Base-by-base conservation (phyloP, 2,113 vertebrate species). In the Otocyon megalotis region DNA sequence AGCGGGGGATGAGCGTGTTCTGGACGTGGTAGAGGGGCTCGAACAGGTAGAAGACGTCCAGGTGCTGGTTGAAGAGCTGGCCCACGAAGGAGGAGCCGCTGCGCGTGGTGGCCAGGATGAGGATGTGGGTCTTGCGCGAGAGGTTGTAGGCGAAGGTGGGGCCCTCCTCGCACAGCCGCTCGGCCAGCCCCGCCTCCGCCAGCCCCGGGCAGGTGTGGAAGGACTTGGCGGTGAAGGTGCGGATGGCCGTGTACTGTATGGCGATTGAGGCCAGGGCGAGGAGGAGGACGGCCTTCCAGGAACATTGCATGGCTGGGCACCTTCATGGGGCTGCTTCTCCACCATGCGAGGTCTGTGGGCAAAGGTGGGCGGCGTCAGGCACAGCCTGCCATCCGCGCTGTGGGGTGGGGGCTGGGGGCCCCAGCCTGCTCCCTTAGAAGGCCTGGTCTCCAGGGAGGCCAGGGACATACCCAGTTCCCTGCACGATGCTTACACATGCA, bases 201-300 rank as follows among this genome's bases (percentile, higher is more conserved):
- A 98, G 99, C 77, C 99, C 99, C 0, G 99, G 99, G 96, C 99
- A 99, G 97, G 99, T 99, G 97, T 99, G 99, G 98, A 99, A 99
- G 97, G 99, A 99, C 98, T 99, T 99, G 98, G 99, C 99, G 0
- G 99, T 99, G 98, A 99, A 99, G 24, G 99, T 99, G 94, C 99
- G 99, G 98, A 99, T 99, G 97, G 99, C 99, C 9, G 99, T 99
- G 98, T 99, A 99, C 98, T 99, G 99, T 98, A 99, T 99, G 93
- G 99, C 99, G 43, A 99, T 99, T 97, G 99, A 99, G 98, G 99
- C 99, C 99, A 99, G 99, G 97, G 99, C 99, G 97, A 99, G 99
- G 98, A 99, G 99, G 98, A 99, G 99, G 98, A 99, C 99, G 98
- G 99, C 99, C 99, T 99, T 99, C 99, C 99, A 99, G 98, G 99